A percentile compares a stretch with the other conserved stretches of the same genome.
phyloP scores from a whole-genome alignment of 2,888 invertebrate genomes.

The Amiota minor region DNA sequence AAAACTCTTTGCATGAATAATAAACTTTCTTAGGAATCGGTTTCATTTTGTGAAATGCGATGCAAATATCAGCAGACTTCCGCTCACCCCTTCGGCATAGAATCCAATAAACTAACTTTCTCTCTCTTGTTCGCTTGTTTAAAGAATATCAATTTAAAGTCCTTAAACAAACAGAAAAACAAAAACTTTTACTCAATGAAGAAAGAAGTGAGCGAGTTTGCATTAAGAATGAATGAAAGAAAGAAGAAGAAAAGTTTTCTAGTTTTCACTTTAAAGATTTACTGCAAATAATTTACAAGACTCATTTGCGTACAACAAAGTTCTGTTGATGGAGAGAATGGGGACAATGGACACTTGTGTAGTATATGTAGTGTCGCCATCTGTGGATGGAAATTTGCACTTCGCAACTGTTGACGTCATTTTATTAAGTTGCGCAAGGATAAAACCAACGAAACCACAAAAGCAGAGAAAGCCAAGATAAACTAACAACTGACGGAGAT shows the following conservation, averaged over 20 bases:
- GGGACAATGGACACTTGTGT: conserved; percentile 27
- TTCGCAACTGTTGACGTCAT: conserved; percentile 67
- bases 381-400: conserved; percentile 62
- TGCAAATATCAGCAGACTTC: neutral
- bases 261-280: conserved; percentile 24
- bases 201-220: neutral
- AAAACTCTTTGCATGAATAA: conserved; percentile 24
- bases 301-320: conserved; percentile 18
- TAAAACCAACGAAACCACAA: conserved; percentile 68
- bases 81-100: neutral
- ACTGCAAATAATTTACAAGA: conserved; percentile 27
- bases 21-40: conserved; percentile 8
- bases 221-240: no score
- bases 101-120: no score
- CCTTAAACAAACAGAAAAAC: no score
- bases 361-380: conserved; percentile 11
- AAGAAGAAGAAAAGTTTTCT: conserved; percentile 2
- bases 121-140: no score
- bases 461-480: conserved; percentile 32
- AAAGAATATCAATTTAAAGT: no score
- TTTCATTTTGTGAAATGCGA: neutral
- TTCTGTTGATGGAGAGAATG: neutral
- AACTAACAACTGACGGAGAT: neutral
- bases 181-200: neutral
- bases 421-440: conserved; percentile 63